Evolutionary conservation across 2,797 vertebrate species (phyloP).

Genomic region (Chaetophractus vellerosus): DNA sequence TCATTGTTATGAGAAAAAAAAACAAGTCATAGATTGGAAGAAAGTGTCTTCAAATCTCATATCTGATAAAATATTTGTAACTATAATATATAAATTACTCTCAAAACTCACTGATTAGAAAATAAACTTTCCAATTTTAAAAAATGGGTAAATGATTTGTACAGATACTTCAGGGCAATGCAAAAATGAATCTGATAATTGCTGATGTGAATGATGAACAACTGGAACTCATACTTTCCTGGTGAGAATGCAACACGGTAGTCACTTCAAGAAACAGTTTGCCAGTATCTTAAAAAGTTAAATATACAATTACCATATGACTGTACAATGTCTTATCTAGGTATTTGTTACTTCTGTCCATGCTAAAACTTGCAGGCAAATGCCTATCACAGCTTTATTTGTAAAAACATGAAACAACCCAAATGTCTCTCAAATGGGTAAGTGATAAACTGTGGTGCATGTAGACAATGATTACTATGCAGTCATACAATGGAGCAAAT

Average conservation of each 20-base stretch:
- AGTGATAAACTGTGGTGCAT: neutral
- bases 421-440: neutral
- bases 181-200: neutral
- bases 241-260: neutral
- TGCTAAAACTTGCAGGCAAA: neutral
- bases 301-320: neutral
- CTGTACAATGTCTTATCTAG: neutral
- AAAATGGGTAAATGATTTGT: neutral
- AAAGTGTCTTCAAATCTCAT: neutral
- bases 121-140: neutral
- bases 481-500: neutral
- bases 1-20: neutral
- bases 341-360: neutral
- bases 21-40: neutral
- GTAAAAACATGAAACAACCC: neutral
- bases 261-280: neutral
- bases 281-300: neutral
- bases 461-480: neutral
- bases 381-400: neutral
- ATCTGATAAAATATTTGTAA: neutral
- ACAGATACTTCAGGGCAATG: neutral
- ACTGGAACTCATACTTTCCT: neutral
- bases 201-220: neutral
- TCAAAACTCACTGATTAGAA: neutral
- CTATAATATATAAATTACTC: neutral